These are phyloP conservation scores for Daphoenositta chrysoptera DNA, from an alignment of 2,113 vertebrate species.

Conservation along the genomic window DNA sequence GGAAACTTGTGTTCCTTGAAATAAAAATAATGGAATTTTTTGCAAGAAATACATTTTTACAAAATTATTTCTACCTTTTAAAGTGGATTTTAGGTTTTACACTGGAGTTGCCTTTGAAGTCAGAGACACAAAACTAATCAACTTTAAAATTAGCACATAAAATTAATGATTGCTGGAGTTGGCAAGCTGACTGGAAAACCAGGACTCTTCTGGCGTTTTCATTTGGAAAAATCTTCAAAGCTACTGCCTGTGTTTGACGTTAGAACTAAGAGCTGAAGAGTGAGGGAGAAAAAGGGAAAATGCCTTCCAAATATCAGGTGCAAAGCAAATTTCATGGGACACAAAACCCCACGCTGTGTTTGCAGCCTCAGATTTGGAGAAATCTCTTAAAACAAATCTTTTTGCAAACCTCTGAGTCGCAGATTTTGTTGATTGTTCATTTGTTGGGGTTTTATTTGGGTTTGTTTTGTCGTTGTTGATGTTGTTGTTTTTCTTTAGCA, in stretches of 20 bases:
- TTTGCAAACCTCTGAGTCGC: neutral
- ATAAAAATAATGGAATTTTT: neutral
- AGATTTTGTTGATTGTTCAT: neutral
- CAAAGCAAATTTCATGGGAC: neutral
- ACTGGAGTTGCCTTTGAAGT: constrained; percentile 32
- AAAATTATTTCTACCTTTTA: neutral
- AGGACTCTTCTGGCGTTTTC: constrained; percentile 52
- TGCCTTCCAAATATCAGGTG: constrained; percentile 61
- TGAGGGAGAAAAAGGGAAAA: constrained; percentile 29
- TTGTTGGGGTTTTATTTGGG: neutral
- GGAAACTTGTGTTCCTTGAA: neutral
- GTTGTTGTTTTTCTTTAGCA: neutral
- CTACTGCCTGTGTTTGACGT: constrained; percentile 52
- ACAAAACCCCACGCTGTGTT: neutral
- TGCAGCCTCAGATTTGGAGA: neutral
- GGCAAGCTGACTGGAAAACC: constrained; percentile 68
- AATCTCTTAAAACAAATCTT: neutral
- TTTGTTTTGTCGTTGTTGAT: neutral
- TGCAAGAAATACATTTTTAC: neutral
- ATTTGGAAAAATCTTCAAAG: constrained; percentile 72
- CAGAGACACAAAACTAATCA: constrained; percentile 43
- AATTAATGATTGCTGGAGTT: constrained; percentile 70
- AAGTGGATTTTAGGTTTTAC: neutral
- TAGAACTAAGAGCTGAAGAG: constrained; percentile 12
- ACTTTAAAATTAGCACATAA: constrained; percentile 70